Percentiles rank a stretch among this genome's conserved stretches.
These are phyloP conservation scores for Psephotus haematonotus DNA, from an alignment of 2,113 vertebrate genomes.

Conservation along the genomic window DNA sequence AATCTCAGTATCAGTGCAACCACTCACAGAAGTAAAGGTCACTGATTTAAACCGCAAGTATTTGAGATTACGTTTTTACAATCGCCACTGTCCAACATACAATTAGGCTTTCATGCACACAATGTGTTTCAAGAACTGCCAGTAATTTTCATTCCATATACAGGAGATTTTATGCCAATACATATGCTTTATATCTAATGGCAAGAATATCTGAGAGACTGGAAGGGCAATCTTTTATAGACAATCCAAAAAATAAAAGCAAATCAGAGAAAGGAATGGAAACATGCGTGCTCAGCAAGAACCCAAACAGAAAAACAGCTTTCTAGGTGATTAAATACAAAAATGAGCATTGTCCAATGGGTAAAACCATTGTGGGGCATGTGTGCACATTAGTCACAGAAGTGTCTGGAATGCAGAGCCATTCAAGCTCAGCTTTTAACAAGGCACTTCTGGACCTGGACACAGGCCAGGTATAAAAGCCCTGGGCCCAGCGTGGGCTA, in stretches of 20 bases:
- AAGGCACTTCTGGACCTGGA: constrained; percentile 37
- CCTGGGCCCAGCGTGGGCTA: neutral
- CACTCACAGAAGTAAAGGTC: constrained; percentile 39
- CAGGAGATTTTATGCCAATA: constrained; percentile 16
- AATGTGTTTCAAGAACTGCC: constrained; percentile 50
- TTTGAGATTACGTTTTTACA: neutral
- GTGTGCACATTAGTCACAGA: neutral
- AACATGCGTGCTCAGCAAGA: neutral
- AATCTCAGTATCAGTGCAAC: neutral
- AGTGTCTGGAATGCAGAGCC: constrained; percentile 14
- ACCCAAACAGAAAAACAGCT: neutral
- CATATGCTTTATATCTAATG: constrained; percentile 39
- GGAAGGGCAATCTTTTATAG: constrained; percentile 38
- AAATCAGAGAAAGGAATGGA: constrained; percentile 4
- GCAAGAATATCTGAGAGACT: neutral
- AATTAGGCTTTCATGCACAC: constrained; percentile 22
- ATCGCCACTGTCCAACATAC: constrained; percentile 16
- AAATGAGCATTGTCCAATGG: neutral
- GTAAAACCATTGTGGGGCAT: neutral
- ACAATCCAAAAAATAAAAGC: constrained; percentile 17
- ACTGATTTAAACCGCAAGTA: neutral
- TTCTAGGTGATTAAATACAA: constrained; percentile 30
- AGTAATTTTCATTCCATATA: constrained; percentile 47
- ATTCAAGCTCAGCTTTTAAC: constrained; percentile 32
- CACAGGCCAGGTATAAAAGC: constrained; percentile 4